These are phyloP conservation scores for Allobates femoralis DNA, from an alignment of 2,797 vertebrate species.

Conservation along the genomic window DNA sequence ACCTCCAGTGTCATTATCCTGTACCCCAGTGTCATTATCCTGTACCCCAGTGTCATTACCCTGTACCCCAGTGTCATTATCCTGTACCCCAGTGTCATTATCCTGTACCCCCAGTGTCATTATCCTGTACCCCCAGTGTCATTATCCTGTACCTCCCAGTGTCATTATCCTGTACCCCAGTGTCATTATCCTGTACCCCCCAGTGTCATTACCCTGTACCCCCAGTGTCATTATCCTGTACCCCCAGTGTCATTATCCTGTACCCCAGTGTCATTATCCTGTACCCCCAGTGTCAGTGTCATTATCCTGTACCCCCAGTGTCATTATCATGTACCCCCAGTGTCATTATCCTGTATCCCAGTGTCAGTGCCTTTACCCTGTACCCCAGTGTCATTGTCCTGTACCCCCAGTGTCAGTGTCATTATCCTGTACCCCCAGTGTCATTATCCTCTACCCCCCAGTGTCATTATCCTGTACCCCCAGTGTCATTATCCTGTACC, in stretches of 20 bases:
- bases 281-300: background rate
- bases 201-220: background rate
- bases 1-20: too few relatives aligned
- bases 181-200: background rate
- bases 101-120: too few relatives aligned
- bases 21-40: background rate
- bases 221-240: too few relatives aligned
- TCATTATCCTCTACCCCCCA: background rate
- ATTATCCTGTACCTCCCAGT: too few relatives aligned
- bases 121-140: too few relatives aligned
- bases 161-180: too few relatives aligned
- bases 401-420: background rate
- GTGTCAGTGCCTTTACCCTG: background rate
- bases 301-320: background rate
- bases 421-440: too few relatives aligned
- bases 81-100: background rate
- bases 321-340: background rate
- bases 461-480: too few relatives aligned
- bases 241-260: background rate
- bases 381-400: constrained; percentile 1
- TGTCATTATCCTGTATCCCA: too few relatives aligned
- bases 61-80: background rate
- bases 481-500: background rate
- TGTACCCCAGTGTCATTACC: background rate
- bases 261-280: background rate